Conservation (phyloP, 2,113 vertebrate species). For the Agapornis roseicollis region DNA sequence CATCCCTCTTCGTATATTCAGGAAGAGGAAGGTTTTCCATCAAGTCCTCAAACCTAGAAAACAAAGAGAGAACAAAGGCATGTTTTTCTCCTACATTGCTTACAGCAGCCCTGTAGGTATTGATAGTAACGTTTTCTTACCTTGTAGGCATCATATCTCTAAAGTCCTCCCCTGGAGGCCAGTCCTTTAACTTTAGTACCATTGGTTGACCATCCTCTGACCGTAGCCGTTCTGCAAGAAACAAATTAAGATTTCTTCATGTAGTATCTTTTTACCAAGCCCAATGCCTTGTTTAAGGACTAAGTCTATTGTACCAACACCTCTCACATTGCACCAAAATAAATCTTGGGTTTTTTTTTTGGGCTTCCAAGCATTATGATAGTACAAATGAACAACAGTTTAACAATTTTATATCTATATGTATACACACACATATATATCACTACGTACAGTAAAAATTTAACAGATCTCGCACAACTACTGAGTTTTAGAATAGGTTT, state of each 20-base stretch:
- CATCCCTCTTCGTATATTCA: conserved; percentile 98
- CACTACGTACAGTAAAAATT: not conserved
- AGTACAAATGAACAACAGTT: not conserved
- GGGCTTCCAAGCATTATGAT: not conserved
- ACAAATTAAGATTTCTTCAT: conserved; percentile 1
- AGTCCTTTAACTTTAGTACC: conserved; percentile 98
- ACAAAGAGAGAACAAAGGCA: not conserved
- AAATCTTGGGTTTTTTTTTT: not conserved
- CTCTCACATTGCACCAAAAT: not conserved
- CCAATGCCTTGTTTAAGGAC: not conserved
- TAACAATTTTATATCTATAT: not conserved
- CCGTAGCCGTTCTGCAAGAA: conserved; percentile 85
- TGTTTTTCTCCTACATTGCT: not conserved
- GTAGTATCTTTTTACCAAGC: not conserved
- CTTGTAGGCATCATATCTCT: conserved; percentile 98
- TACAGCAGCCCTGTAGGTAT: not conserved
- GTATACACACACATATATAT: too few relatives aligned
- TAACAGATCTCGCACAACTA: not conserved
- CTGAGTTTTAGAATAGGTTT: not conserved
- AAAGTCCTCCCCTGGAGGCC: conserved; percentile 98
- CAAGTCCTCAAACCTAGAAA: conserved; percentile 90
- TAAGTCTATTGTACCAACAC: not conserved
- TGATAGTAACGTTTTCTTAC: conserved; percentile 62
- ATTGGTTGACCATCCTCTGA: conserved; percentile 91
- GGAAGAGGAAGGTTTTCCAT: conserved; percentile 98